phyloP scores from a whole-genome alignment of 2,888 invertebrate species.

The Altica lythri region DNA sequence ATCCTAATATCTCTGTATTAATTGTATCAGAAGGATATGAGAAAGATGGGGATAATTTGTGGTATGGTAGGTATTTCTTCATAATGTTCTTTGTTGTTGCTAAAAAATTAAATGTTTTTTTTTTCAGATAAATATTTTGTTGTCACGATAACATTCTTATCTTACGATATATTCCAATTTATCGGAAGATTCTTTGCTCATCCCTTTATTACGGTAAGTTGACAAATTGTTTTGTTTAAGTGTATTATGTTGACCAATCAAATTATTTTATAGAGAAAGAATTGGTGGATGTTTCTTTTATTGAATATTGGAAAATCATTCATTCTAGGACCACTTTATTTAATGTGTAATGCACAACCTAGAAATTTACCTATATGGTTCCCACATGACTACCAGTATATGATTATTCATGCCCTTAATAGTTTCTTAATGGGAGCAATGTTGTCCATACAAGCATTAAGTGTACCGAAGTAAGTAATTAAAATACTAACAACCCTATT shows the following conservation, averaged over 20 bases:
- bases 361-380: slow-evolving; percentile 41
- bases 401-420: slow-evolving; percentile 28
- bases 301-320: slow-evolving; percentile 25
- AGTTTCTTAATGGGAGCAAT: slow-evolving; percentile 3
- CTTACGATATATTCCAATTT: slow-evolving; percentile 24
- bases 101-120: slow-evolving; percentile 9
- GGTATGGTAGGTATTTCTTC: slow-evolving; percentile 37
- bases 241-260: not conserved
- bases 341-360: slow-evolving; percentile 43
- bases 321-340: slow-evolving; percentile 31
- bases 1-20: slow-evolving; percentile 35
- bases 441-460: not conserved
- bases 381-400: slow-evolving; percentile 43
- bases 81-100: too few species aligned
- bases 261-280: slow-evolving; percentile 14
- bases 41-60: slow-evolving; percentile 27
- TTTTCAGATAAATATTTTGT: slow-evolving; percentile 35
- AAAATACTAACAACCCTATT: too few species aligned
- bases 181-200: slow-evolving; percentile 24
- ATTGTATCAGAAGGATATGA: slow-evolving; percentile 36
- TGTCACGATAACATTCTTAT: slow-evolving; percentile 35
- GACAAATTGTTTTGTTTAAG: not conserved
- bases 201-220: slow-evolving; percentile 15
- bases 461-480: slow-evolving; percentile 18
- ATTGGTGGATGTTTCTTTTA: slow-evolving; percentile 11